Evolutionary conservation across 2,888 invertebrate species (phyloP).

Genomic region (Pseudeuparius sepicola): DNA sequence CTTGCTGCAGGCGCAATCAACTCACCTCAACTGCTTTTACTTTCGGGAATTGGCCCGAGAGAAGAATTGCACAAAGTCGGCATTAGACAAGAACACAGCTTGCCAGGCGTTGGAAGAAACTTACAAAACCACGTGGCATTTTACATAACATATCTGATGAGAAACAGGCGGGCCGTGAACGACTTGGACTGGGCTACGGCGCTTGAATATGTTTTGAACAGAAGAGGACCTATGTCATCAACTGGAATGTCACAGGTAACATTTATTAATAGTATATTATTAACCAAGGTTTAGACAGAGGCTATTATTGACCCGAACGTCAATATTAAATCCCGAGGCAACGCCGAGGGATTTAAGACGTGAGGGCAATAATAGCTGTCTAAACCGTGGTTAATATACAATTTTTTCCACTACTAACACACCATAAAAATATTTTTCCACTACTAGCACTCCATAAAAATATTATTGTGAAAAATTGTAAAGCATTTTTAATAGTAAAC

Average conservation of each 20-base stretch:
- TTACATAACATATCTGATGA: constrained; percentile 46
- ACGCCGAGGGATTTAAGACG: too few species aligned
- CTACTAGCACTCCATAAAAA: too few species aligned
- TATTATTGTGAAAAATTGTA: too few species aligned
- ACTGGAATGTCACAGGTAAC: constrained; percentile 39
- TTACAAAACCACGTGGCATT: constrained; percentile 60
- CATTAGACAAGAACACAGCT: constrained; percentile 49
- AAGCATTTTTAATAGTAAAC: too few species aligned
- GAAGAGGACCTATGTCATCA: constrained; percentile 51
- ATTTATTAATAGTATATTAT: too few species aligned
- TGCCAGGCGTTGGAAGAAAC: constrained; percentile 61
- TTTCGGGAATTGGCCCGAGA: constrained; percentile 58
- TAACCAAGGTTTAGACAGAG: too few species aligned
- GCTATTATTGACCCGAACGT: too few species aligned
- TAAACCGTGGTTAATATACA: too few species aligned
- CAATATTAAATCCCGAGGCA: too few species aligned
- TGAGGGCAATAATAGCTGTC: too few species aligned
- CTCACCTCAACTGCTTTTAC: constrained; percentile 54
- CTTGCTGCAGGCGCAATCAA: constrained; percentile 55
- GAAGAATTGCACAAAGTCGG: constrained; percentile 48
- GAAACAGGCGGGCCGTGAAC: constrained; percentile 42
- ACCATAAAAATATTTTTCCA: too few species aligned
- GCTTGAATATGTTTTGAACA: constrained; percentile 48
- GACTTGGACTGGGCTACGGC: constrained; percentile 53
- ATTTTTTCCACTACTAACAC: too few species aligned